Percentiles rank a stretch among this genome's conserved stretches.
Evolutionary conservation across 2,797 vertebrate species (phyloP).

Genomic region (Epinephelus malabaricus): DNA sequence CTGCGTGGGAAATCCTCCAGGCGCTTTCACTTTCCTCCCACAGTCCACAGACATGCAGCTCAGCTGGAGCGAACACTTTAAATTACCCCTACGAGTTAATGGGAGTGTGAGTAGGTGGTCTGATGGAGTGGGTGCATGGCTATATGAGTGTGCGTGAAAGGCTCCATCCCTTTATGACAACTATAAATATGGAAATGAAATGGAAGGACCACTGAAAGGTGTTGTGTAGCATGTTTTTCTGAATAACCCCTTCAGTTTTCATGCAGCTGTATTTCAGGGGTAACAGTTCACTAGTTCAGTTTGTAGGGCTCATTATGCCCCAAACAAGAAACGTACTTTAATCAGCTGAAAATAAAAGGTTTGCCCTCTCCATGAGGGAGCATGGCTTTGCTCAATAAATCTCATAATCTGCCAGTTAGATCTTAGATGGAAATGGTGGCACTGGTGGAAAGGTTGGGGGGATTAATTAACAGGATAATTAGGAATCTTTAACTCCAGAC

Average conservation of each 20-base stretch:
- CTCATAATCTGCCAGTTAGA: neutral
- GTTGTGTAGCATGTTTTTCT: neutral
- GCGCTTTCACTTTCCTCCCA: constrained; percentile 62
- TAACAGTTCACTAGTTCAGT: no score
- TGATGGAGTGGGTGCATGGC: constrained; percentile 30
- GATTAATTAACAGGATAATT: neutral
- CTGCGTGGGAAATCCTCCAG: constrained; percentile 66
- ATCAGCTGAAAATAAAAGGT: neutral
- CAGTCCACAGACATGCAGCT: constrained; percentile 55
- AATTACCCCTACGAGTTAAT: constrained; percentile 41
- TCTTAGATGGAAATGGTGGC: neutral
- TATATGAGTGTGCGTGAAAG: constrained; percentile 6
- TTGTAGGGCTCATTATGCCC: neutral
- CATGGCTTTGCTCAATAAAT: neutral
- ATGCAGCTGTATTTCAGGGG: neutral
- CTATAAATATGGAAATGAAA: constrained; percentile 9
- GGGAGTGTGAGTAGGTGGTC: constrained; percentile 51
- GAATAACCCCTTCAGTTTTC: constrained; percentile 1
- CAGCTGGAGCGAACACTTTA: constrained; percentile 50
- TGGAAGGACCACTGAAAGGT: constrained; percentile 3
- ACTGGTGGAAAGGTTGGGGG: constrained; percentile 2
- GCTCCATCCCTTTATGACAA: constrained; percentile 18
- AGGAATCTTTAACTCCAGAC: neutral
- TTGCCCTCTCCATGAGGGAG: neutral
- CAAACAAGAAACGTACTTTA: neutral